phyloP scores from a whole-genome alignment of 2,113 vertebrate species.

The Isurus oxyrinchus region DNA sequence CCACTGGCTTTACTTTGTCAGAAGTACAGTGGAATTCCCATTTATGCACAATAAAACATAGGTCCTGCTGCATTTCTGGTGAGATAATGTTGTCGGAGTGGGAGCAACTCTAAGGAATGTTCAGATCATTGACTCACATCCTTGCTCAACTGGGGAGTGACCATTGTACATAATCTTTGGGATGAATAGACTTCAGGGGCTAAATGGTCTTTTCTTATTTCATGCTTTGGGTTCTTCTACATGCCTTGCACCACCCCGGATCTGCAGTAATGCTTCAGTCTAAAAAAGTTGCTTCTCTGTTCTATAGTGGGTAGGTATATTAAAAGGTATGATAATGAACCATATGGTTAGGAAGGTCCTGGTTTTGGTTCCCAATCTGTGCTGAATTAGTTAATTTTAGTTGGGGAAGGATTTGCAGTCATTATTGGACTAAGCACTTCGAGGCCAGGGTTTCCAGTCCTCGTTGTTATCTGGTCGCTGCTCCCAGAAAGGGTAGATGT shows the following conservation, averaged over 20 bases:
- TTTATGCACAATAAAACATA: background rate
- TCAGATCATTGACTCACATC: background rate
- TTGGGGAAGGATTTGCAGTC: background rate
- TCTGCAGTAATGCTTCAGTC: background rate
- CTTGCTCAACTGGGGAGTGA: background rate
- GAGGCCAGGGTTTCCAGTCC: background rate
- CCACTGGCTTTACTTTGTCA: background rate
- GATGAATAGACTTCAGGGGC: background rate
- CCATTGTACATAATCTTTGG: background rate
- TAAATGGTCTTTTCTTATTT: background rate
- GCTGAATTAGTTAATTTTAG: background rate
- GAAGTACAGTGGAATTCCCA: background rate
- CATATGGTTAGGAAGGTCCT: background rate
- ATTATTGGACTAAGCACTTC: background rate
- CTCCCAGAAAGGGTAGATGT: background rate
- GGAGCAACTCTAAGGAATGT: background rate
- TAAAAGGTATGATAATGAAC: background rate
- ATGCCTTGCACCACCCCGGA: background rate
- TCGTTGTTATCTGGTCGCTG: background rate
- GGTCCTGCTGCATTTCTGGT: background rate
- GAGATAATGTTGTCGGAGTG: background rate
- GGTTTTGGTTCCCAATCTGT: background rate
- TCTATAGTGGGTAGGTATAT: background rate
- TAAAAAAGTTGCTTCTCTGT: background rate
- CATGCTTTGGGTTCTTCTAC: background rate